Conservation (phyloP, 2,113 vertebrate species). For the Thermophis baileyi region DNA sequence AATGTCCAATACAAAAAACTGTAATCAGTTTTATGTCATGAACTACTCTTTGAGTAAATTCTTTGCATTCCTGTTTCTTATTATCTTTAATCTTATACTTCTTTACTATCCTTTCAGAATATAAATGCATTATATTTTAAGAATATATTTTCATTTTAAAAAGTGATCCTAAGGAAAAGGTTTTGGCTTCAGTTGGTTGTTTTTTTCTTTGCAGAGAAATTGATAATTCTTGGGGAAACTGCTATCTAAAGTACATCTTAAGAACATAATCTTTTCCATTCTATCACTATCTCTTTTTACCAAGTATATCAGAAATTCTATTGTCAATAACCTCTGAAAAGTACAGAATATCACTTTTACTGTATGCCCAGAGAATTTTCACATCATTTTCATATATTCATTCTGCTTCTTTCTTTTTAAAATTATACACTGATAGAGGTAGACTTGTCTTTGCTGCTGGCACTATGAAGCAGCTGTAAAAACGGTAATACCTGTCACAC, state of each 20-base stretch:
- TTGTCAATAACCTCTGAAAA: conserved; percentile 82
- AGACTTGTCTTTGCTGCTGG: background rate
- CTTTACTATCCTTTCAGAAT: conserved; percentile 11
- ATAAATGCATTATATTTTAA: background rate
- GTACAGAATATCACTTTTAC: conserved; percentile 72
- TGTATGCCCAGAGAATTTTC: conserved; percentile 73
- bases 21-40: background rate
- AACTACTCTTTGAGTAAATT: background rate
- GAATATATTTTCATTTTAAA: background rate
- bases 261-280: conserved; percentile 60
- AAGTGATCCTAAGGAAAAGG: conserved; percentile 13
- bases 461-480: background rate
- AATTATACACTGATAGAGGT: background rate
- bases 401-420: conserved; percentile 73
- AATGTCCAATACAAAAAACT: background rate
- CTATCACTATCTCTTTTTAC: conserved; percentile 64
- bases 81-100: background rate
- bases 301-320: conserved; percentile 78
- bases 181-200: conserved; percentile 13
- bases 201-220: conserved; percentile 22
- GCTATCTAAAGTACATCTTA: conserved; percentile 28
- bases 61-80: background rate
- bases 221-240: conserved; percentile 32
- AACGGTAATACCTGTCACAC: background rate
- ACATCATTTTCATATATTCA: conserved; percentile 67